These are phyloP conservation scores for Vicugna pacos DNA, from an alignment of 2,113 vertebrate genomes.

Conservation along the genomic window DNA sequence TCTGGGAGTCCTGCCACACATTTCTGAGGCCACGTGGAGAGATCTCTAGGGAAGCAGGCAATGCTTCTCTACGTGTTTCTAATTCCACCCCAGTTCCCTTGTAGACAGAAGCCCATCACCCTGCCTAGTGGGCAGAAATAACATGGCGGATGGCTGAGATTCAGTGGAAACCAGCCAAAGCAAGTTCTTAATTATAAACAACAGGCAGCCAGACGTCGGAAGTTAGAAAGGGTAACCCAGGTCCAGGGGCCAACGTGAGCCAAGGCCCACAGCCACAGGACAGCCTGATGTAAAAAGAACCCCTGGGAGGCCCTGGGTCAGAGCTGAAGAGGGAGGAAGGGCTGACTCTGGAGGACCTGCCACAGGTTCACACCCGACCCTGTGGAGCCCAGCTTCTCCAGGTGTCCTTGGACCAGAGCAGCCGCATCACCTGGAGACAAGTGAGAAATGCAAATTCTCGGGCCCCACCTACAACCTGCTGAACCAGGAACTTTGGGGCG, in stretches of 20 bases:
- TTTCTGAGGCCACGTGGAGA: neutral
- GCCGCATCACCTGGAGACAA: neutral
- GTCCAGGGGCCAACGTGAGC: neutral
- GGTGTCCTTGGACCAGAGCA: neutral
- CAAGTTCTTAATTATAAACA: neutral
- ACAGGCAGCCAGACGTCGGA: neutral
- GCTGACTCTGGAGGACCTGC: neutral
- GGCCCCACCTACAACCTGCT: neutral
- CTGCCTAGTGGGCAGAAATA: neutral
- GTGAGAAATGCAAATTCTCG: neutral
- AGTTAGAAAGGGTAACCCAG: neutral
- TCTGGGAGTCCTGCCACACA: neutral
- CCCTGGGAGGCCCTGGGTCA: neutral
- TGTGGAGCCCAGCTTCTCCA: neutral
- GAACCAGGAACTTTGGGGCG: too few relatives aligned
- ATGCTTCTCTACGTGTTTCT: neutral
- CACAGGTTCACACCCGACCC: too few relatives aligned
- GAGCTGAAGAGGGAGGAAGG: neutral
- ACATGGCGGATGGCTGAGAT: neutral
- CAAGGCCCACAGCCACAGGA: neutral
- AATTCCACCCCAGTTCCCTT: neutral
- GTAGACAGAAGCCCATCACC: neutral
- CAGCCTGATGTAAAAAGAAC: too few relatives aligned
- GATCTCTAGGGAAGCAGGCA: neutral
- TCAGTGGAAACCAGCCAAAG: neutral